Conservation (phyloP, 2,797 vertebrate species). For the Darevskia nairensis region DNA sequence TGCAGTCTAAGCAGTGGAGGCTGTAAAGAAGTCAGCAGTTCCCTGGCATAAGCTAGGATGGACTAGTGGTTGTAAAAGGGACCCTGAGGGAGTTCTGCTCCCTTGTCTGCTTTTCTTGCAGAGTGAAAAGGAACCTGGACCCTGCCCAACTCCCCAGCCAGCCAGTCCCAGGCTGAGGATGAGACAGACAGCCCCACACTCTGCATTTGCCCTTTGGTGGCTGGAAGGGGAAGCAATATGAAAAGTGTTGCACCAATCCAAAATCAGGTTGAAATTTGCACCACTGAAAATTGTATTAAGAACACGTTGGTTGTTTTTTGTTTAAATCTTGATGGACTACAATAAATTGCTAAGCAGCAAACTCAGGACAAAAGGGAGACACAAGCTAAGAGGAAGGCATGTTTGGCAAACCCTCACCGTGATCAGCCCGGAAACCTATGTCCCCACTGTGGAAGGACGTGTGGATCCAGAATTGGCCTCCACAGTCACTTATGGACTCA, state of each 20-base stretch:
- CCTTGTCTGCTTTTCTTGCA: neutral
- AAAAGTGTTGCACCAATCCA: neutral
- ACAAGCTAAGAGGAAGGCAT: no score
- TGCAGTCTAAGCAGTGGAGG: rapidly evolving
- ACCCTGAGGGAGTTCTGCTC: neutral
- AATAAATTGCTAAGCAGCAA: neutral
- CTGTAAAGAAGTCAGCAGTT: no score
- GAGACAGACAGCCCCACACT: no score
- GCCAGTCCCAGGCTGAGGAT: neutral
- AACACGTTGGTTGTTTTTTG: neutral
- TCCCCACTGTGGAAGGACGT: no score
- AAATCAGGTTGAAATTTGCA: neutral
- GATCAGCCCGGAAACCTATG: no score
- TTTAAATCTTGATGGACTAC: neutral
- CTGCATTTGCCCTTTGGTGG: neutral
- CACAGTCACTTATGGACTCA: no score
- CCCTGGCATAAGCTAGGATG: neutral
- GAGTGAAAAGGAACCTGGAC: neutral
- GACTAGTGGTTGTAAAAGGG: neutral
- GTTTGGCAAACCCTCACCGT: no score
- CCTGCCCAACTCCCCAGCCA: no score
- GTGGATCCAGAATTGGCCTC: no score
- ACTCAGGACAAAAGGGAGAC: no score
- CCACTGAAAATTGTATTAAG: neutral
- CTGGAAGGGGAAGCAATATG: neutral